phyloP scores from a whole-genome alignment of 2,113 vertebrate genomes.

The Fulmarus glacialis region DNA sequence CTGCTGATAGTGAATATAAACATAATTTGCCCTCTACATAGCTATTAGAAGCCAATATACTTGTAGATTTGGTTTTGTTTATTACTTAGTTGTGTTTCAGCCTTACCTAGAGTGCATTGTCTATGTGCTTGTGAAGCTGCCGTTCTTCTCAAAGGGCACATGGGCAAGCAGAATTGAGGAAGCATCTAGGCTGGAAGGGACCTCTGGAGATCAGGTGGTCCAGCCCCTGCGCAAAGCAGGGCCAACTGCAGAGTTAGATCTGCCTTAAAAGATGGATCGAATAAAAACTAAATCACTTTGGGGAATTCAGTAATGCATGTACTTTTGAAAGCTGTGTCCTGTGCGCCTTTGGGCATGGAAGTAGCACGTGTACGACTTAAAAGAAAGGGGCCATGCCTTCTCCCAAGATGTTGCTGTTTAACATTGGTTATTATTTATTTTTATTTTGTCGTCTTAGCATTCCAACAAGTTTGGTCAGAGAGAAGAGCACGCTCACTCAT shows the following conservation, averaged over 20 bases:
- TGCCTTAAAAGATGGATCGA: background rate
- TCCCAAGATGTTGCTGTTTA: background rate
- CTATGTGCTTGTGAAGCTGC: background rate
- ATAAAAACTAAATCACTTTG: background rate
- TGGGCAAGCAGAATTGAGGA: background rate
- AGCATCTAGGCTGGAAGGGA: background rate
- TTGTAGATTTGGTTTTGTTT: background rate
- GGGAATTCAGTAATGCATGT: background rate
- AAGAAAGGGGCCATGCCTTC: background rate
- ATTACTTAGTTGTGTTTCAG: background rate
- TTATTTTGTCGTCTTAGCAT: background rate
- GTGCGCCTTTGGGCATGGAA: background rate
- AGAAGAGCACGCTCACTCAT: fast-evolving
- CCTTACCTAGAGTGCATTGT: background rate
- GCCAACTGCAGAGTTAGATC: background rate
- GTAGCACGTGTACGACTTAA: background rate
- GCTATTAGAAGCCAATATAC: background rate
- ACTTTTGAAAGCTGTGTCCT: background rate
- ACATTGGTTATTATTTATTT: background rate
- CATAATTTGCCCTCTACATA: background rate
- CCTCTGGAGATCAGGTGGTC: background rate
- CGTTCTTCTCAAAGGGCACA: background rate
- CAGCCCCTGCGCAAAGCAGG: background rate
- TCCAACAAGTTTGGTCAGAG: background rate
- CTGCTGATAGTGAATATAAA: background rate